Base-by-base conservation (phyloP, 2,113 vertebrate genomes). In the Lontra canadensis region DNA sequence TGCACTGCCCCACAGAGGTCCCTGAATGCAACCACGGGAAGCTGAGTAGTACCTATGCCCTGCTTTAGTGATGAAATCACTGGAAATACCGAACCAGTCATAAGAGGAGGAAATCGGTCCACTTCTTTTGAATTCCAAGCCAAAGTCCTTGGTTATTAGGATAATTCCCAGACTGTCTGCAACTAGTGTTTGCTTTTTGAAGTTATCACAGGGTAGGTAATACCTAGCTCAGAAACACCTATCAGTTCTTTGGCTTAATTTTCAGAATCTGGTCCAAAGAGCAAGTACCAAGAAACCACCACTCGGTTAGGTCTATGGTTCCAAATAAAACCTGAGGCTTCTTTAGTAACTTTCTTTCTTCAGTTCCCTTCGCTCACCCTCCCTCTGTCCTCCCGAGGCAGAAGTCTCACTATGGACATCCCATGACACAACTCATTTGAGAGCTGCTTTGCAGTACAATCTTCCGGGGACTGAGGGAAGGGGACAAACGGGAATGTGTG, bases 41-140 rank as follows among this genome's bases (percentile, higher is more conserved):
- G 52, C 0, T 76, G 49, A 71, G 34, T 21, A 78, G 69, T 36
- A 79, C 25, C 59, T 20, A 76, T 44, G 1, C 12, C 13, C 7
- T n/a, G 34, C 61, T 61, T 94, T 7, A 93, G 6, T 84, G 85
- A 97, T 15, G 15, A 92, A 76, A 88, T 88, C 4, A 20, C 49
- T 57, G 59, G 47, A 88, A 90, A 39, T 15, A 84, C 10, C 57
- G 39, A 93, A n/a, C 31, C 17, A 21, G 14, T 8, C 21, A 0
- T 26, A 74, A 91, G n/a, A 92, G 86, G 63, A 85, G 11, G 57
- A 87, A 95, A 34, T 8, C 57, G 29, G 31, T 67, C 15, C 1
- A 44, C 31, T 65, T 92, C 55, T 93, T 95, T 39, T 61, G 59
- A 88, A 88, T 93, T 81, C 47, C 36, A 96, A 84, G 34, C 81